Percentiles rank a stretch among this genome's conserved stretches.
Evolutionary conservation across 2,113 vertebrate genomes (phyloP).

Genomic region (Malurus cyaneus): DNA sequence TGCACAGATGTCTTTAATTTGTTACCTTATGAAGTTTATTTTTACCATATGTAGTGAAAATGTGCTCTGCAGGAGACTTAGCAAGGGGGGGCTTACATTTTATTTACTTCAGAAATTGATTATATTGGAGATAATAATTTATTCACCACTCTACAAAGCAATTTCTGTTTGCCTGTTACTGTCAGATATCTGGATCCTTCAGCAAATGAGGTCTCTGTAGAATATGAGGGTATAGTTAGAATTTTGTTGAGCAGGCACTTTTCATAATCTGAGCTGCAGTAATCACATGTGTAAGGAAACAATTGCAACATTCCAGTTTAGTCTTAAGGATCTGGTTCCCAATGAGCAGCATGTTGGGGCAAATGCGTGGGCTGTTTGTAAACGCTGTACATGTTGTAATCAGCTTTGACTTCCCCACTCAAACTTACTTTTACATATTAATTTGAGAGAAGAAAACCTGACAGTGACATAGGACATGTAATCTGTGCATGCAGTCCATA

Average conservation of each 20-base stretch:
- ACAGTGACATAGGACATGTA: background rate
- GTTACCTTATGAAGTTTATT: slow-evolving; percentile 30
- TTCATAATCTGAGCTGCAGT: background rate
- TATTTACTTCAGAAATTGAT: slow-evolving; percentile 29
- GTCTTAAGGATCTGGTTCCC: slow-evolving; percentile 11
- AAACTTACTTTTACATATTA: background rate
- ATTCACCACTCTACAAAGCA: background rate
- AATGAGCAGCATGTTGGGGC: slow-evolving; percentile 1
- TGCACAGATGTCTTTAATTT: slow-evolving; percentile 36
- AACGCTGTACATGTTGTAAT: background rate
- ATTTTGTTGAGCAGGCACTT: background rate
- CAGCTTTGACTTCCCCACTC: background rate
- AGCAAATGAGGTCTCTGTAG: background rate
- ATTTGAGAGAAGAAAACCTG: background rate
- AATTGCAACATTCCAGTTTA: slow-evolving; percentile 27
- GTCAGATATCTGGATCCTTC: background rate
- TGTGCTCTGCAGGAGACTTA: background rate
- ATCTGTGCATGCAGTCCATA: background rate
- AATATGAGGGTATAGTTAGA: background rate
- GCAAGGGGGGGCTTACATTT: background rate
- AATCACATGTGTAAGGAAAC: background rate
- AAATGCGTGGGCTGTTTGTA: slow-evolving; percentile 22
- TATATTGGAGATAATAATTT: background rate
- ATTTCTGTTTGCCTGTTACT: slow-evolving; percentile 2
- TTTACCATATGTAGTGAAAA: slow-evolving; percentile 22